These are phyloP conservation scores for Acronicta aceris DNA, from an alignment of 2,888 invertebrate species.

Conservation along the genomic window DNA sequence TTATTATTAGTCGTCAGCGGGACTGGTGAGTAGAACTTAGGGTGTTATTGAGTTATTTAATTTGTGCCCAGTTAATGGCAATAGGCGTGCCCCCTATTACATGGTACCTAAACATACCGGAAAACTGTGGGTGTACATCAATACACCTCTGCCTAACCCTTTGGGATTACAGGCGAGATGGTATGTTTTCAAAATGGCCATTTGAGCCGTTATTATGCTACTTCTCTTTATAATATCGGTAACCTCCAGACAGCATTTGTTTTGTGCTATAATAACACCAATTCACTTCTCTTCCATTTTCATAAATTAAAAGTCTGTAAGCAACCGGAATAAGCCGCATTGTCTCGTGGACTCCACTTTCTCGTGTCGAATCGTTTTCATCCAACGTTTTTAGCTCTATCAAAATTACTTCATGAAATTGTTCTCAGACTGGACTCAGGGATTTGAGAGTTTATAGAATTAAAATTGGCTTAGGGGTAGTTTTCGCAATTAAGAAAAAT, in stretches of 20 bases:
- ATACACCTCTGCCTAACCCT: no score
- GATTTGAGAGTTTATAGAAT: constrained; percentile 10
- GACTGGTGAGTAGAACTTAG: no score
- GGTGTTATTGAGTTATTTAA: no score
- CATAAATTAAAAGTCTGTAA: constrained; percentile 44
- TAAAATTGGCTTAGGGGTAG: neutral
- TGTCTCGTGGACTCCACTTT: constrained; percentile 36
- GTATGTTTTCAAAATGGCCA: no score
- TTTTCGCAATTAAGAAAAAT: constrained; percentile 5
- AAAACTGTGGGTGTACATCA: no score
- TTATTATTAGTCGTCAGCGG: no score
- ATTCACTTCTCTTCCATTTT: constrained; percentile 29
- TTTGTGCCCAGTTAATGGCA: no score
- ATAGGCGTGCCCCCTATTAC: no score
- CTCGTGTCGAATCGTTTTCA: constrained; percentile 28
- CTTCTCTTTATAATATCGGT: constrained; percentile 6
- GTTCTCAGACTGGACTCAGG: constrained; percentile 9
- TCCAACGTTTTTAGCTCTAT: constrained; percentile 31
- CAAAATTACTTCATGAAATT: constrained; percentile 45
- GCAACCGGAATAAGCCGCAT: constrained; percentile 32
- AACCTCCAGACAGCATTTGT: constrained; percentile 27
- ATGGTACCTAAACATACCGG: no score
- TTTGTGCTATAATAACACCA: constrained; percentile 33
- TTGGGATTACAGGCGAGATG: no score
- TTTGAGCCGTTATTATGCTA: neutral